Evolutionary conservation across 1,140 invertebrate species (phyloP), one percentile per base, ranked within the genome.

Genomic region (Ephestia elutella): DNA sequence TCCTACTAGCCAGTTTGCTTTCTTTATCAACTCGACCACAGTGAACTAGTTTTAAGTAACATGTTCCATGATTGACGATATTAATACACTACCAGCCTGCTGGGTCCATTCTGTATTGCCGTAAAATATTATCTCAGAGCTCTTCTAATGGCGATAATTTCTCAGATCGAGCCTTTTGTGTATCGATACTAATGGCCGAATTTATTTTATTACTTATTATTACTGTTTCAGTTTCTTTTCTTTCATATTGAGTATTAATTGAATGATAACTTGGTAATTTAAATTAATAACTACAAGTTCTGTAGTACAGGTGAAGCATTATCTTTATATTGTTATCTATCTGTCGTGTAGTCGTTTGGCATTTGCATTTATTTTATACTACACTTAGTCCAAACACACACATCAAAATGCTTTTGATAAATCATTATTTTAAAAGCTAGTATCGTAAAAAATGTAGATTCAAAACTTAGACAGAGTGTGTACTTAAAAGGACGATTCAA

Each of bases 101-200:
- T 80, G 75, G 32, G 73, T 20, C 18, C 19, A 50, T 50, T 50
- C 18, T 50, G 19, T 50, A 50, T 50, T 50, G 15, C 49, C 20
- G 20, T 50, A 5, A 50, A 19, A 50, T 50, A 53, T 20, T 25
- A 21, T 53, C 21, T 25, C 19, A 25, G 19, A 5, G 50, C 4
- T 44, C 38, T 44, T 66, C 71, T 80, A 76, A 82, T 75, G 63
- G 78, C 71, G 74, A 80, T 82, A 83, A 81, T 80, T 71, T 66
- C 66, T 78, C 67, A 64, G 62, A 59, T 69, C 48, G 54, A 61
- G 44, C 62, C 59, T 51, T 60, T 67, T 66, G 63, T 66, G 50
- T 68, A 64, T 68, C 63, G 59, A 57, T 61, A 50, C 38, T 58
- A 59, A 62, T 60, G 50, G 51, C 48, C 28, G 19, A 49, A 69